These are phyloP conservation scores for Daptonema setosum DNA, from an alignment of 2,888 invertebrate genomes.

Conservation along the genomic window DNA sequence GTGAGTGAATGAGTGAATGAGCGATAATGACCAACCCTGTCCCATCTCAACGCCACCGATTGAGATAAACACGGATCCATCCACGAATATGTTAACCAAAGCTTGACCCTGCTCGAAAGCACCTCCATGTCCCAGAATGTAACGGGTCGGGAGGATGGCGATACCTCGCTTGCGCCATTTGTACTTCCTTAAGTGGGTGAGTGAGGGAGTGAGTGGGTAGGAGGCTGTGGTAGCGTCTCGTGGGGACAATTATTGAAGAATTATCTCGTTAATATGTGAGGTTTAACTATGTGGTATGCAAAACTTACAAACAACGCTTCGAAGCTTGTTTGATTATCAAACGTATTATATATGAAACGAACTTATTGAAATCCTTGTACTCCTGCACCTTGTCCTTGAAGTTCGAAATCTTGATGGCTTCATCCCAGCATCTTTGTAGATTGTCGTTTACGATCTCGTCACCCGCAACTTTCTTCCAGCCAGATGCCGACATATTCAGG, in stretches of 20 bases:
- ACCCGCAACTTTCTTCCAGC: not conserved
- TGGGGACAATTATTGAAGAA: no score
- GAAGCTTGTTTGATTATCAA: no score
- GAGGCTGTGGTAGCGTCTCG: no score
- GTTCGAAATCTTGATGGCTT: constrained; percentile 47
- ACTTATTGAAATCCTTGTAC: constrained; percentile 51
- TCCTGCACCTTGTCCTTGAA: constrained; percentile 39
- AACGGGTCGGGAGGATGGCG: constrained; percentile 56
- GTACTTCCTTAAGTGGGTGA: constrained; percentile 46
- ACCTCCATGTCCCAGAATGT: constrained; percentile 43
- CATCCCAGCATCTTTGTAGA: constrained; percentile 47
- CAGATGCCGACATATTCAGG: constrained; percentile 44
- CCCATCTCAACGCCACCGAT: constrained; percentile 87
- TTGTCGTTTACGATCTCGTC: constrained; percentile 2
- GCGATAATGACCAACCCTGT: no score
- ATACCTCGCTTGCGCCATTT: constrained; percentile 69
- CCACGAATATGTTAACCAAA: constrained; percentile 53
- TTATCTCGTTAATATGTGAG: no score
- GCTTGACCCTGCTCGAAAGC: constrained; percentile 43
- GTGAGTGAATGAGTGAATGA: no score
- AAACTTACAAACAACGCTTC: no score
- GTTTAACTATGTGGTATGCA: no score
- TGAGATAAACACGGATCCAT: constrained; percentile 59
- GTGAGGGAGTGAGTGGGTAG: no score
- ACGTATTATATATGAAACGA: no score